Evolutionary conservation across 2,888 invertebrate genomes (phyloP).

Genomic region (Lapara coniferarum): DNA sequence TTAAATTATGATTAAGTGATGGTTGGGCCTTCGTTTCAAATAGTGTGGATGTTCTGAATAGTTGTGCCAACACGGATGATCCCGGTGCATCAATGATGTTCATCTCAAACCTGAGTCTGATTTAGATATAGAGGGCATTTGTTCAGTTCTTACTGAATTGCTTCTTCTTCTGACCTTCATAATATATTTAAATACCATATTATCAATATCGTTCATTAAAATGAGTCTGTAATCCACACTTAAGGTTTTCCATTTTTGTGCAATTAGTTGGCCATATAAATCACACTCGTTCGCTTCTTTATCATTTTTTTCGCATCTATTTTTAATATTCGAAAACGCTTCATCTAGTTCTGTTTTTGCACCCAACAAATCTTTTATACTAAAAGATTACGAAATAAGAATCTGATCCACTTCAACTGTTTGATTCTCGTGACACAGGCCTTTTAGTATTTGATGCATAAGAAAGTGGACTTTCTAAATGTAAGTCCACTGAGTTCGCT

Average conservation of each 20-base stretch:
- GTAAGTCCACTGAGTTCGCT: too few species aligned
- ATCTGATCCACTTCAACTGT: too few species aligned
- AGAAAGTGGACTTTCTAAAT: not conserved
- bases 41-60: not conserved
- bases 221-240: not conserved
- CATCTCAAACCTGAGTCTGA: not conserved
- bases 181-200: not conserved
- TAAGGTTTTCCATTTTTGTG: not conserved
- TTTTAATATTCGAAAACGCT: not conserved
- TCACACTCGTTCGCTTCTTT: not conserved
- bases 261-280: conserved; percentile 7
- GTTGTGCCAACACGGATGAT: not conserved
- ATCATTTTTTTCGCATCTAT: not conserved
- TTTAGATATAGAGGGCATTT: not conserved
- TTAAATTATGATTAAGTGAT: not conserved
- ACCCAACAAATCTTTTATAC: not conserved
- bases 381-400: too few species aligned
- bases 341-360: not conserved
- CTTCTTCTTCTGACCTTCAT: not conserved
- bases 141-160: not conserved
- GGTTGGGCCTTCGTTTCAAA: not conserved
- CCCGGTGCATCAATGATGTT: not conserved
- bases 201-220: not conserved
- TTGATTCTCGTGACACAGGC: too few species aligned
- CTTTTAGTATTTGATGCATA: too few species aligned